phyloP scores from a whole-genome alignment of 2,888 invertebrate genomes.

The Stenchaetothrips biformis region DNA sequence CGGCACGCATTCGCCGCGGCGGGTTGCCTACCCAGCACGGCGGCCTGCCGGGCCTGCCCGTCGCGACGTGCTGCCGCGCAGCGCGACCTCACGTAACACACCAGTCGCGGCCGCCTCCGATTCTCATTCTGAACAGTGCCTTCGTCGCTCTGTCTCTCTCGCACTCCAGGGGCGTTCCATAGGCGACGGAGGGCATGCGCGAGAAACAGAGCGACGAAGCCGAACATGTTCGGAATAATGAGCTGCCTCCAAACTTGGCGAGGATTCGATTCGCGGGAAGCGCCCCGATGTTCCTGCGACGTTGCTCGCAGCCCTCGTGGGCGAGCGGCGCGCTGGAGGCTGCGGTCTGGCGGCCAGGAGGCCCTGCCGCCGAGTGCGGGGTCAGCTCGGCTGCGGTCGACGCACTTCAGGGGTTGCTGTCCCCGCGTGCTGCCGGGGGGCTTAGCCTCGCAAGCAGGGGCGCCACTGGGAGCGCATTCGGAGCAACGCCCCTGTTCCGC shows the following conservation, averaged over 20 bases:
- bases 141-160: background rate
- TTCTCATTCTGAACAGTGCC: background rate
- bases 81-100: background rate
- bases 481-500: too few relatives aligned
- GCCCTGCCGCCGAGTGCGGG: too few relatives aligned
- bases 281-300: background rate
- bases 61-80: background rate
- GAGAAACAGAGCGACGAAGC: background rate
- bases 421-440: too few relatives aligned
- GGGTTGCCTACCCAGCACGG: background rate
- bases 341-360: too few relatives aligned
- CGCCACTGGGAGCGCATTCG: too few relatives aligned
- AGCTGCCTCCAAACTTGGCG: background rate
- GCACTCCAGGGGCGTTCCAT: too few relatives aligned
- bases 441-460: too few relatives aligned
- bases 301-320: too few relatives aligned
- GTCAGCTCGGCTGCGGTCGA: too few relatives aligned
- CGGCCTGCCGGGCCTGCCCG: background rate
- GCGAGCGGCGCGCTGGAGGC: too few relatives aligned
- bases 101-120: background rate
- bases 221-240: background rate
- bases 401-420: too few relatives aligned
- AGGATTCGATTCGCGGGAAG: background rate
- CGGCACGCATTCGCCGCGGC: background rate
- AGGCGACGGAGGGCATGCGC: too few relatives aligned